Percentiles rank a stretch among this genome's conserved stretches.
Evolutionary conservation across 2,888 invertebrate species (phyloP).

Genomic region (Apotomis capreana): DNA sequence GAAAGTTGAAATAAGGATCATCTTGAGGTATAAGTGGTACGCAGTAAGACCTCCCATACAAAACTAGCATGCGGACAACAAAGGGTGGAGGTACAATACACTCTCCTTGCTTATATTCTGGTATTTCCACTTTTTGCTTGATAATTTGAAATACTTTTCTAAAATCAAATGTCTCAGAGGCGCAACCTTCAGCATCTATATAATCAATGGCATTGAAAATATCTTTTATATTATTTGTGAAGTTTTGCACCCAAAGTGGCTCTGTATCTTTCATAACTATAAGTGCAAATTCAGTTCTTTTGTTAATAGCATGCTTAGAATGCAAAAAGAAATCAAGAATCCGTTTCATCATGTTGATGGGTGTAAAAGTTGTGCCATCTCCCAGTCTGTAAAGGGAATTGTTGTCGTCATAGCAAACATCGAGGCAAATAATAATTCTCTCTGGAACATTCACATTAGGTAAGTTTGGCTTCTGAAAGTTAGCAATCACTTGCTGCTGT

Average conservation of each 20-base stretch:
- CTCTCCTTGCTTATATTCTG: conserved; percentile 69
- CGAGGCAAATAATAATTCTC: conserved; percentile 85
- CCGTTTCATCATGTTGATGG: conserved; percentile 85
- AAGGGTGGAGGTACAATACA: conserved; percentile 80
- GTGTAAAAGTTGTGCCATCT: conserved; percentile 81
- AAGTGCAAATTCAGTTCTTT: conserved; percentile 85
- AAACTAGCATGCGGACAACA: conserved; percentile 84
- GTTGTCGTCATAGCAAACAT: conserved; percentile 83
- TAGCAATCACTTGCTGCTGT: conserved; percentile 69
- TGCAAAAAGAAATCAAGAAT: conserved; percentile 85
- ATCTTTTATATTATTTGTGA: conserved; percentile 84
- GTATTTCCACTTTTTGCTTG: conserved; percentile 77
- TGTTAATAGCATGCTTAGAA: conserved; percentile 84
- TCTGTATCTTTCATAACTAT: conserved; percentile 81
- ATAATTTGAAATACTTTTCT: conserved; percentile 82
- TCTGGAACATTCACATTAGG: conserved; percentile 84
- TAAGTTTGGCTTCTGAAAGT: conserved; percentile 74
- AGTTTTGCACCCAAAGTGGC: conserved; percentile 83
- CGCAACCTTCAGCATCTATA: conserved; percentile 77
- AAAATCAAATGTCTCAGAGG: conserved; percentile 81
- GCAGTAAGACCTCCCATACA: conserved; percentile 87
- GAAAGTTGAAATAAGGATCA: conserved; percentile 68
- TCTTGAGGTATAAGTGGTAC: conserved; percentile 82
- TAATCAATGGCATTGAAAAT: conserved; percentile 83
- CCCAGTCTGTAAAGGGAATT: conserved; percentile 79